Evolutionary conservation across 2,797 vertebrate species (phyloP), one percentile per base, ranked within the genome.

Genomic region (Ptychadena robeensis): DNA sequence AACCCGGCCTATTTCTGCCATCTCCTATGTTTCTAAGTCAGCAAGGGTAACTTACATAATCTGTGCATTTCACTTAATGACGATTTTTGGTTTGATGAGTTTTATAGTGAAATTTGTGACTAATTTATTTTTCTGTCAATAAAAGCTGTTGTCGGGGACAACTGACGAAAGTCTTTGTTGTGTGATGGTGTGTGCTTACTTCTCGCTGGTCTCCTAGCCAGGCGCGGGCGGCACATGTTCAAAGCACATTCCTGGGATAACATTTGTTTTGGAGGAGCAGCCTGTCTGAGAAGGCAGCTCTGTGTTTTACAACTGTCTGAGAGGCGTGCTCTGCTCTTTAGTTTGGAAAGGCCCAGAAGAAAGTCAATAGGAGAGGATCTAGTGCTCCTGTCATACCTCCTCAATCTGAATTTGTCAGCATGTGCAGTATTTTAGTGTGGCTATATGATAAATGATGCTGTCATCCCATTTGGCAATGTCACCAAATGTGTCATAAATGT

Each of bases 211-310:
- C 82, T 65, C 27, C 7, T 15, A 64, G 28, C 77, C 30, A 48
- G 57, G 63, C 76, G 27, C 28, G 9, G 44, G 63, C 65, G 83
- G 83, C 77, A 85, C 66, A 53, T 25, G 83, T 85, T 85, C 78
- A 85, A 85, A 85, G 83, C 65, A 38, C 78, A 76, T 85, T 80
- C 78, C 78, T 76, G 83, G 78, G 83, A 80, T 85, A 85, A 85
- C 78, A 85, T 85, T 85, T 85, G 59, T 81, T 81, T 85, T 85
- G 83, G 83, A 85, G 83, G 63, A 37, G 78, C 72, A 66, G 72
- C 9, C 66, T 81, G 83, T 85, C 83, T 85, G 83, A 80, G 73
- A 70, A 70, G 72, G 72, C 77, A 64, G 61, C 83, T 65, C 64
- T 66, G 64, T 73, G 71, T 80, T 80, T 85, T 85, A 85, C 31